A percentile compares a stretch with the other conserved stretches of the same genome.
Conservation (phyloP, 2,888 invertebrate species). For the Sminthurinus aureus region DNA sequence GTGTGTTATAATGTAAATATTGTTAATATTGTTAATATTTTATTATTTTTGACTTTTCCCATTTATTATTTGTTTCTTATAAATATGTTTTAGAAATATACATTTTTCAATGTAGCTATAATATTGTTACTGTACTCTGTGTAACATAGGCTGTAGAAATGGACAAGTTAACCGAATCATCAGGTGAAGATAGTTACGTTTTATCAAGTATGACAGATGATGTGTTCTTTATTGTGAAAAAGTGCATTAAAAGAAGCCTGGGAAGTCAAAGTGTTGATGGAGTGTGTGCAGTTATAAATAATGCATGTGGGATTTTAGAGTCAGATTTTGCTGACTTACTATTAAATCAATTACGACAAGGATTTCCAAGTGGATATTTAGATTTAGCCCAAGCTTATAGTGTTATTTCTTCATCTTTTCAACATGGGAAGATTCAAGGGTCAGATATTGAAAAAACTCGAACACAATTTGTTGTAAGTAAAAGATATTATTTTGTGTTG, state of each 20-base stretch:
- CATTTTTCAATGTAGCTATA: neutral
- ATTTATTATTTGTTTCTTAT: no score
- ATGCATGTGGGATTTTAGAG: conserved; percentile 86
- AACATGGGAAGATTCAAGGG: conserved; percentile 80
- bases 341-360: conserved; percentile 74
- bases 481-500: neutral
- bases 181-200: conserved; percentile 64
- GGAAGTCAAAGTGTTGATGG: conserved; percentile 93
- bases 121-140: neutral
- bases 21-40: no score
- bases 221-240: conserved; percentile 95
- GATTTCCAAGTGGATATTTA: conserved; percentile 69
- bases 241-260: conserved; percentile 92
- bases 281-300: conserved; percentile 95
- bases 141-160: conserved; percentile 74
- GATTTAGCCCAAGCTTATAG: conserved; percentile 84
- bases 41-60: neutral
- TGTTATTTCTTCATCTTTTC: conserved; percentile 79
- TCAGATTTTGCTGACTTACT: conserved; percentile 80
- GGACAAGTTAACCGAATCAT: conserved; percentile 77
- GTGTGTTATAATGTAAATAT: no score
- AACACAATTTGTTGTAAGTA: conserved; percentile 76
- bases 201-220: conserved; percentile 94
- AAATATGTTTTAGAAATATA: conserved; percentile 10
- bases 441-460: conserved; percentile 81